Evolutionary conservation across 64 coral and sea anemone genomes (phyloP), one percentile per base, ranked within the genome.

Genomic region (Pachyseris speciosa): DNA sequence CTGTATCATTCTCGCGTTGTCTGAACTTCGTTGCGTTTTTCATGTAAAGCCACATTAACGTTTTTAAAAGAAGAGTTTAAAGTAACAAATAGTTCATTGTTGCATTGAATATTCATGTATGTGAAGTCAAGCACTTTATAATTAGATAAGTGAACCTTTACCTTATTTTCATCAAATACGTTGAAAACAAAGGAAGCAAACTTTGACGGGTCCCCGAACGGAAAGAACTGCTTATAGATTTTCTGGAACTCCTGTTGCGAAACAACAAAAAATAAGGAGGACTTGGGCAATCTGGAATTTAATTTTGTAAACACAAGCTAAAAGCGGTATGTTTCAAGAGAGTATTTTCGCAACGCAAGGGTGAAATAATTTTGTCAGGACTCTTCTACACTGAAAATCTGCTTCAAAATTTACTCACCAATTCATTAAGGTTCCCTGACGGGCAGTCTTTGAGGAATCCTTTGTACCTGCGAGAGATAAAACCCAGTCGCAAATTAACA

Each of bases 171-270:
- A 37, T 99, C 97, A 68, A 99, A 99, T 2, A 99, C 97, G 38
- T 99, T 99, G 20, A 99, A 99, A 33, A 99, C 97, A 86, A 99
- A 99, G 10, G 97, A 95, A 7, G 97, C 93, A 58, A 99, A 99
- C 25, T 99, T 95, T 13, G 93, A 86, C 37, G 97, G 79, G 60
- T 99, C 97, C 4, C 97, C 97, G 60, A 90, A 95, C 0, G 97
- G 97, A 53, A 99, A 99, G 79, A 99, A 99, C 55, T 99, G 97
- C 31, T 99, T 99, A 44, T 99, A 99, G 34, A 99, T 99, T 73
- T 89, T 95, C 83, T 95, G 89, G 64, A 99, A 99, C 59, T 99
- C 97, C 97, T 99, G 58, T 94, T 10, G 65, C 16, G 36, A 80
- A 85, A 57, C 55, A 90, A 49, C 64, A 19, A 88, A 85, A 37